phyloP scores from a whole-genome alignment of 2,888 invertebrate genomes.

The Trissolcus brochymenae region DNA sequence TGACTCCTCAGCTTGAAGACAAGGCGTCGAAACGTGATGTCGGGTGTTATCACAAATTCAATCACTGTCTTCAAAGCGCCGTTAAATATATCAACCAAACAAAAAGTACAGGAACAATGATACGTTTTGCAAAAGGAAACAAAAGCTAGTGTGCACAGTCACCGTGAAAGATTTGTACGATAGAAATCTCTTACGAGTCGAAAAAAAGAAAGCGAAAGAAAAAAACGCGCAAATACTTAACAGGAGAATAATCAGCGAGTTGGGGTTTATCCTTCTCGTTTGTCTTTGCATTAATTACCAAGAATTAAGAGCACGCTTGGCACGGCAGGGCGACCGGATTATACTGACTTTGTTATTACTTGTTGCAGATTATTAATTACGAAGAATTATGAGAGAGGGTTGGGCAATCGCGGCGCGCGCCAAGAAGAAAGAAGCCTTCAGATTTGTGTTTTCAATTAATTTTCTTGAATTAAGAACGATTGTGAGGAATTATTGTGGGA shows the following conservation, averaged over 20 bases:
- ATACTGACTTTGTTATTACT: conserved; percentile 75
- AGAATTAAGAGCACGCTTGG: conserved; percentile 74
- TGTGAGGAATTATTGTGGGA: conserved; percentile 61
- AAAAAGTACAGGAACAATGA: conserved; percentile 43
- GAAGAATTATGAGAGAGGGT: conserved; percentile 67
- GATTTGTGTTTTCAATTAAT: conserved; percentile 74
- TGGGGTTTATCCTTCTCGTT: conserved; percentile 72
- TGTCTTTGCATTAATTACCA: conserved; percentile 76
- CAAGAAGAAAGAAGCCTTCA: conserved; percentile 64
- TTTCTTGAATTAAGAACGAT: conserved; percentile 70
- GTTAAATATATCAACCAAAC: conserved; percentile 49
- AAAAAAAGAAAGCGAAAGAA: conserved; percentile 48
- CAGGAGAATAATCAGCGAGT: conserved; percentile 55
- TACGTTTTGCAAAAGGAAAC: conserved; percentile 35
- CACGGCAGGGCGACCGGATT: conserved; percentile 71
- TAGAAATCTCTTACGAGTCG: conserved; percentile 42
- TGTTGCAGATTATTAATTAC: conserved; percentile 76
- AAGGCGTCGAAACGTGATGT: conserved; percentile 45
- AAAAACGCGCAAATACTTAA: conserved; percentile 53
- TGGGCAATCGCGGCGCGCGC: conserved; percentile 58
- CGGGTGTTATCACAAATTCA: conserved; percentile 43
- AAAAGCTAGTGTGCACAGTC: conserved; percentile 56
- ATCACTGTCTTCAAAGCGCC: conserved; percentile 28
- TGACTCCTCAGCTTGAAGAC: conserved; percentile 25
- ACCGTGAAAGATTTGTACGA: conserved; percentile 57